These are phyloP conservation scores for Leiothrix lutea DNA, from an alignment of 2,113 vertebrate species.

Conservation along the genomic window DNA sequence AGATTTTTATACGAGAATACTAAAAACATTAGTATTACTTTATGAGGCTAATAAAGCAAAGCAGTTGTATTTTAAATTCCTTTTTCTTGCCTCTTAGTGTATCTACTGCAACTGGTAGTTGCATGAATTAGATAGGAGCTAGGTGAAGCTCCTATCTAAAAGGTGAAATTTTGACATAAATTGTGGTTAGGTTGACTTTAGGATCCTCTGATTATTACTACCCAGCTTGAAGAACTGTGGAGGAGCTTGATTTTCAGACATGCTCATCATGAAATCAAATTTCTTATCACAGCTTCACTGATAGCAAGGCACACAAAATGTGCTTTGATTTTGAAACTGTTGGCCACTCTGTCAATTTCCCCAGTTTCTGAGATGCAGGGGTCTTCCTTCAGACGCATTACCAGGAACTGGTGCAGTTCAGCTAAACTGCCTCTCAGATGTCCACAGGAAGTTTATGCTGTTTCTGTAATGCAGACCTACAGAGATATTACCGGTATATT, in stretches of 20 bases:
- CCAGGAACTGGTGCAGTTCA: not conserved
- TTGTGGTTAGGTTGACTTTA: not conserved
- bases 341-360: not conserved
- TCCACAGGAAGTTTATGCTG: not conserved
- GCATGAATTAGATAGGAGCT: not conserved
- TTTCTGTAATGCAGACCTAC: not conserved
- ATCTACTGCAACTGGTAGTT: not conserved
- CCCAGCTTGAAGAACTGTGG: not conserved
- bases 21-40: not conserved
- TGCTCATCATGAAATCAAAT: not conserved
- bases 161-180: not conserved
- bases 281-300: not conserved
- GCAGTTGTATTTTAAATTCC: not conserved
- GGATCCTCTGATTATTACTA: not conserved
- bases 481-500: not conserved
- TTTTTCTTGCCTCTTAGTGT: not conserved
- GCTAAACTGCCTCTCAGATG: not conserved
- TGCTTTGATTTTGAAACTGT: not conserved
- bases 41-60: not conserved
- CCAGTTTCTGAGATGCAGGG: accelerated
- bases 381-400: not conserved
- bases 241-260: not conserved
- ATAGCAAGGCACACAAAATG: not conserved
- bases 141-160: not conserved
- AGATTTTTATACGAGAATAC: not conserved